A percentile compares a stretch with the other conserved stretches of the same genome.
These are phyloP conservation scores for Hyla sarda DNA, from an alignment of 2,113 vertebrate species.

Conservation along the genomic window DNA sequence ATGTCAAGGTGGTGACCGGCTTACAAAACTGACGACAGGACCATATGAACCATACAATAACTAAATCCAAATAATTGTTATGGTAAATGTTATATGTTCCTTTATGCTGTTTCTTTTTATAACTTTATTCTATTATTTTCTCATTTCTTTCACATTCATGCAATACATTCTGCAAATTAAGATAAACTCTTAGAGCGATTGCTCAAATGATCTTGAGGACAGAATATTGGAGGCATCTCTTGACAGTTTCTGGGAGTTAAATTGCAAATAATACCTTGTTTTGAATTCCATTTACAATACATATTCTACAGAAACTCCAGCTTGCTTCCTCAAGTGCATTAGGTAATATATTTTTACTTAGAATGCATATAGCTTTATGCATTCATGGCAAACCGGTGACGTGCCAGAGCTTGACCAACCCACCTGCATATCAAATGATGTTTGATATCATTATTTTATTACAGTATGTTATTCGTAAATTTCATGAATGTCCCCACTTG, in stretches of 20 bases:
- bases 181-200: background rate
- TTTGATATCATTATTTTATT: background rate
- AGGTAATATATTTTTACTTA: background rate
- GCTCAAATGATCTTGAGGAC: background rate
- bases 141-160: background rate
- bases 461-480: background rate
- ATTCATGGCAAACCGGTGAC: too few relatives aligned
- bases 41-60: constrained; percentile 62
- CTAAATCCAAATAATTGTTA: constrained; percentile 45
- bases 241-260: background rate
- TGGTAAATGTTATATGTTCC: constrained; percentile 48
- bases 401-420: background rate
- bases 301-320: background rate
- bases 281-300: background rate
- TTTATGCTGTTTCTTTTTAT: background rate
- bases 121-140: background rate
- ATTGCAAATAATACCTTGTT: background rate
- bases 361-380: background rate
- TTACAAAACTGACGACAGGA: constrained; percentile 62
- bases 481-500: background rate
- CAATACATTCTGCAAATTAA: background rate
- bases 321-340: background rate
- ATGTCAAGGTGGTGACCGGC: constrained; percentile 65
- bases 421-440: background rate
- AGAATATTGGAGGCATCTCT: constrained; percentile 3